phyloP scores from a whole-genome alignment of 1,140 invertebrate species.

The Eubasilissa regina region DNA sequence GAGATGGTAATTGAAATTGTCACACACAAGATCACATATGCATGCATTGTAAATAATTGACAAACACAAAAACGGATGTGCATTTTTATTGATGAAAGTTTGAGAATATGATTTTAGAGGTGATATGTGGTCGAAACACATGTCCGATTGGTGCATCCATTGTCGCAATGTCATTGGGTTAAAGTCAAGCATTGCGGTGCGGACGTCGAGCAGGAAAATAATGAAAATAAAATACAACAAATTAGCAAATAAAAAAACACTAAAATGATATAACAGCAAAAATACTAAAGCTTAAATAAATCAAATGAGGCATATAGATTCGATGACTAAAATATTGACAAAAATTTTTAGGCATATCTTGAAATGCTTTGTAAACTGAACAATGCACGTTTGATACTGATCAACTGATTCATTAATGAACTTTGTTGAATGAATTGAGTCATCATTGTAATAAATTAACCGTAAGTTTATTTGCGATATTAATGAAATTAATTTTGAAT shows the following conservation, averaged over 20 bases:
- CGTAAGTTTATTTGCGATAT: no score
- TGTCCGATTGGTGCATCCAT: not conserved
- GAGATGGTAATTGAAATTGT: not conserved
- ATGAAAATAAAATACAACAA: constrained; percentile 36
- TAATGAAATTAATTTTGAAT: no score
- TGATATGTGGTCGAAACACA: not conserved
- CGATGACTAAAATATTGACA: no score
- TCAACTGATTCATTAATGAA: no score
- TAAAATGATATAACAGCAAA: not conserved
- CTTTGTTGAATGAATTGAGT: no score
- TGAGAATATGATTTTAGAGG: not conserved
- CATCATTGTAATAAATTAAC: no score
- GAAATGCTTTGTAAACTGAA: no score
- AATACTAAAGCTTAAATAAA: no score
- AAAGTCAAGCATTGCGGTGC: not conserved
- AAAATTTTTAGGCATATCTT: no score
- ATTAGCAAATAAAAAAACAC: constrained; percentile 13
- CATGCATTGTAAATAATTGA: not conserved
- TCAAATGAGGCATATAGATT: no score
- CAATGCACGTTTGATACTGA: no score
- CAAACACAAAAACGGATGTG: not conserved
- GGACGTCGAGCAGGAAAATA: not conserved
- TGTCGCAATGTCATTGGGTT: constrained; percentile 1
- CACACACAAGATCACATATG: not conserved
- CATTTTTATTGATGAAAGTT: not conserved